Evolutionary conservation across 2,888 invertebrate genomes (phyloP).

Genomic region (Acronicta psi): DNA sequence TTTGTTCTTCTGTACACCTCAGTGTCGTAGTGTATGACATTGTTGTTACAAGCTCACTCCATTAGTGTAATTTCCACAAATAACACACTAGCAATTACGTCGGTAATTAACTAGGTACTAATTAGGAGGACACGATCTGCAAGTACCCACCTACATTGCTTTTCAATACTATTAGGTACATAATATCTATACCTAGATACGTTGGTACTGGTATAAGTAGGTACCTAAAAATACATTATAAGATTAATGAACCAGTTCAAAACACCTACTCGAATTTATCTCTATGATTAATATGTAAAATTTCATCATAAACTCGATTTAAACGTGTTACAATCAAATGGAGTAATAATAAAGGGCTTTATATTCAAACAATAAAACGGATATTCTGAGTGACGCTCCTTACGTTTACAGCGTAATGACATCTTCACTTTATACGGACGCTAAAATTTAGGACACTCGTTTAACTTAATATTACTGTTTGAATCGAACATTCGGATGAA

Average conservation of each 20-base stretch:
- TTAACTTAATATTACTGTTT: constrained; percentile 73
- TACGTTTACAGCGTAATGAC: constrained; percentile 80
- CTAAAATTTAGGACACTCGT: constrained; percentile 80
- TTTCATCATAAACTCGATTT: constrained; percentile 70
- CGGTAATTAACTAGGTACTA: neutral
- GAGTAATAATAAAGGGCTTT: constrained; percentile 81
- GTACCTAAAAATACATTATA: neutral
- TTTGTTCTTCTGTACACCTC: no score
- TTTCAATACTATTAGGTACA: no score
- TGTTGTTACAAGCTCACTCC: no score
- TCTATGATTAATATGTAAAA: constrained; percentile 63
- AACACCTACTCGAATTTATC: constrained; percentile 45
- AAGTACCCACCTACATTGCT: neutral
- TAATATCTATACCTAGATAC: neutral
- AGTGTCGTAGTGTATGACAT: no score
- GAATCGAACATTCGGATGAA: constrained; percentile 54
- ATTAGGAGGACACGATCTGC: no score
- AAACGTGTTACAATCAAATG: constrained; percentile 79
- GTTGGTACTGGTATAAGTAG: neutral
- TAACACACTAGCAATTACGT: no score
- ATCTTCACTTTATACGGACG: constrained; percentile 79
- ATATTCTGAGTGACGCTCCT: constrained; percentile 78
- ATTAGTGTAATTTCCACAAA: no score
- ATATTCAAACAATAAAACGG: constrained; percentile 85
- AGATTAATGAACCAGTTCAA: constrained; percentile 47